Base-by-base conservation (phyloP, 2,888 invertebrate species). In the Acleris sparsana region DNA sequence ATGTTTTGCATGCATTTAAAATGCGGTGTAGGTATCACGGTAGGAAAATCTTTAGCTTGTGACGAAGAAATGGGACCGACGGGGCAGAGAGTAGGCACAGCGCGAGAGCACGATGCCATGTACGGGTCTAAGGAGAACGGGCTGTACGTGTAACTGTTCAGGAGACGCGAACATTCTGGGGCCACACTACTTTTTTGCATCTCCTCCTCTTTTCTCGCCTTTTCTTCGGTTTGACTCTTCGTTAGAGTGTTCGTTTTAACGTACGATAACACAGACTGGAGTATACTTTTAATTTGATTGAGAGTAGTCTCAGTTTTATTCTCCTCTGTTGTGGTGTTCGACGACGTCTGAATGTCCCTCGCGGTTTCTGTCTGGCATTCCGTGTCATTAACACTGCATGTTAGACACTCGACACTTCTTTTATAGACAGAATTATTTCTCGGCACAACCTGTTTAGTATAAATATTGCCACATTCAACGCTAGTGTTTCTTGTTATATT, bases 271-370 rank as follows among this genome's bases (percentile, higher is more conserved):
- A 92, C 89, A 0, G 86, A 80, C 70, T 89, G 86, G 44, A 92
- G 73, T 65, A 91, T 89, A 69, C 58, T 78, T 73, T 90, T 91
- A 57, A 91, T 91, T 77, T 91, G 87, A 70, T 85, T 83, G 20
- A 92, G 75, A 7, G 87, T 86, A 17, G 73, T 74, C 70, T 87
- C 86, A 17, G 89, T 87, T 77, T 84, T 88, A 52, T 76, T 78
- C 18, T 83, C 79, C 9, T 39, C 33, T 11, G 33, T 17, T 58
- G 53, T 20, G 33, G n/a, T 39, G 9, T 75, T 73, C 25, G 76
- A 64, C 67, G 11, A 64, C 67, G 11, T 33, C 18, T 80, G 77
- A 6, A 74, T 70, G 33, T 69, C 72, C 57, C 75, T 73, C 3
- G 70, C 72, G 22, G 73, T 69, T 57, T 76, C 70, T 13, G 85